Base-by-base conservation (phyloP, 2,797 vertebrate species). In the Pseudomugil gertrudae region DNA sequence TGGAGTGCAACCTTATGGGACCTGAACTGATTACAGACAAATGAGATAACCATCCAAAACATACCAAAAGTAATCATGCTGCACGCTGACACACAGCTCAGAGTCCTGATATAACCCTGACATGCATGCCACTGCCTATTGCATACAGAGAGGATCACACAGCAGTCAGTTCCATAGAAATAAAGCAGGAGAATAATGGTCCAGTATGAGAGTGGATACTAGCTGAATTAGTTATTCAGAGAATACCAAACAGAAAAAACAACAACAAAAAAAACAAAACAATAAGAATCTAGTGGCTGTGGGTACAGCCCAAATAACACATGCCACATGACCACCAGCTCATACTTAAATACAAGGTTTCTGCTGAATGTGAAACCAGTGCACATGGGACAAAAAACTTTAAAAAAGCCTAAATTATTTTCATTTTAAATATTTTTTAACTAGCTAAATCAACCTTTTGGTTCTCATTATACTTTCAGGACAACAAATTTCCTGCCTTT, bases 61-160 rank as follows among this genome's bases (percentile, higher is more conserved):
- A 45, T n/a, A 45, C 17, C 59, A 45, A 47, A 66, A 54, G 47
- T 32, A 29, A 86, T 78, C 66, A 59, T 60, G 50, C 55, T 63
- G 65, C 40, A 47, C 9, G 62, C 57, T 19, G 26, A 21, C 13
- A 59, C 61, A 54, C 15, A 57, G 30, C 48, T 38, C 30, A 40
- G 8, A 33, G 36, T 62, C 24, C 54, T 57, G 51, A 63, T 60
- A 63, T 33, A 56, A 63, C 52, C 47, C 48, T 56, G 63, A 77
- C 60, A 55, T 51, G 76, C n/a, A 55, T 53, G 66, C 9, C 53
- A 27, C 43, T 57, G 47, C 54, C 36, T 54, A 66, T 66, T 52
- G 47, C 27, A 29, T 38, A 57, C 30, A 63, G 60, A 60, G 57
- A 57, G 45, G 38, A 74, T 54, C 40, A 48, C 21, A 47, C 38